Evolutionary conservation across 1,140 invertebrate genomes (phyloP), one percentile per base, ranked within the genome.

Genomic region (Bicyclus anynana): DNA sequence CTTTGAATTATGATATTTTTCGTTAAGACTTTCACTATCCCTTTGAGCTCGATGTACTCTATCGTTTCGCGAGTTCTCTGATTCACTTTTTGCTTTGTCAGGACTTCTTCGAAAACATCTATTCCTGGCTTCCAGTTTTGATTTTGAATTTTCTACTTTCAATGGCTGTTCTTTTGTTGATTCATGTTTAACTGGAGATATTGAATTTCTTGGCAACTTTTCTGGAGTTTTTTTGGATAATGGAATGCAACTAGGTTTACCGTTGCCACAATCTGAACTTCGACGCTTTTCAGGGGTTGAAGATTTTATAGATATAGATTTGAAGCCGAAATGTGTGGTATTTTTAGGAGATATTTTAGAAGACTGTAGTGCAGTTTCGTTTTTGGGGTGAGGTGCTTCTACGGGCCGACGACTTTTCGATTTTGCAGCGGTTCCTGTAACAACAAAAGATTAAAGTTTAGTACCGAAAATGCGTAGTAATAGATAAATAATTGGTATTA

Each of bases 1-100:
- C 76, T 88, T 87, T 75, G 77, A 83, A 88, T 84, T 72, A 79
- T 84, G 80, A 85, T 82, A 83, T 84, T 85, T 88, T 80, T 85
- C 85, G 64, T 75, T 87, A 75, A 72, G 70, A 80, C 72, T 85
- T 76, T 85, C 80, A 77, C 65, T 80, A 78, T 81, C 77, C 59
- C 82, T 88, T 80, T 87, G 85, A 85, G 78, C 80, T 84, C 80
- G 72, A 69, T 77, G 68, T 77, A 65, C 77, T 82, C 67, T 84
- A 67, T 81, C 80, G 61, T 73, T 83, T 67, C 80, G 77, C 68
- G 62, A 77, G 69, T 61, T 77, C 77, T 88, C 85, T 35, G 69
- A 60, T 55, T 87, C 77, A 77, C 73, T 81, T 63, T 83, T 87
- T 12, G 65, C 59, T 75, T 88, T 87, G 46, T 84, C 82, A 20